A percentile compares a stretch with the other conserved stretches of the same genome.
These are phyloP conservation scores for Hucho hucho DNA, from an alignment of 2,113 vertebrate genomes.

Conservation along the genomic window DNA sequence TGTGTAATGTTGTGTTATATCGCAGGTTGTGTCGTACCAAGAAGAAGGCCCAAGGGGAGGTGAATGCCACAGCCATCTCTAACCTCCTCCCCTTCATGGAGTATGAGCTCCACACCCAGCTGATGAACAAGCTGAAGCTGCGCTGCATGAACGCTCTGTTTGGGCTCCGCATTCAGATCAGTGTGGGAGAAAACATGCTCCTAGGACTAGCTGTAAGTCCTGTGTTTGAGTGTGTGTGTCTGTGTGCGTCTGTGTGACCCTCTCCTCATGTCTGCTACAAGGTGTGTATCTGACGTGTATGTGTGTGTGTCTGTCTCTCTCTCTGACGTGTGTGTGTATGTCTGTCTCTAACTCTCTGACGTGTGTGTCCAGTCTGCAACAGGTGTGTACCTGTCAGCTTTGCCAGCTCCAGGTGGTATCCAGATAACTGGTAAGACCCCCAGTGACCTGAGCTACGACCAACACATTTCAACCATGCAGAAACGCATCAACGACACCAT, in stretches of 20 bases:
- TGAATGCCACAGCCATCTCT: constrained; percentile 91
- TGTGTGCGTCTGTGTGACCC: neutral
- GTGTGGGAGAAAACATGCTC: constrained; percentile 95
- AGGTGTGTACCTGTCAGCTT: constrained; percentile 90
- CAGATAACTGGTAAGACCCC: constrained; percentile 95
- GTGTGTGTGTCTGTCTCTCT: neutral
- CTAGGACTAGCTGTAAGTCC: constrained; percentile 91
- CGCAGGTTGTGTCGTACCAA: constrained; percentile 91
- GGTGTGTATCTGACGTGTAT: neutral
- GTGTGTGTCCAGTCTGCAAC: constrained; percentile 86
- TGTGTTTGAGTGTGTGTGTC: constrained; percentile 12
- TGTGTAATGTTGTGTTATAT: constrained; percentile 12
- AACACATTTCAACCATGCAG: constrained; percentile 91
- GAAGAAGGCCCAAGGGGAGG: constrained; percentile 97
- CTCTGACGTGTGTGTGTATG: neutral
- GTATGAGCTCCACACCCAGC: constrained; percentile 96
- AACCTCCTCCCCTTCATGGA: constrained; percentile 97
- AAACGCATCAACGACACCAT: constrained; percentile 97
- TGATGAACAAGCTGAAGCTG: constrained; percentile 98
- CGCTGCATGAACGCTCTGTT: constrained; percentile 96
- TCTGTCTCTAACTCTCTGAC: neutral
- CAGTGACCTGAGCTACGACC: constrained; percentile 87
- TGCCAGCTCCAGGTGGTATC: constrained; percentile 92
- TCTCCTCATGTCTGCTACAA: neutral
- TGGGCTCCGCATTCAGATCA: constrained; percentile 92